A percentile compares a stretch with the other conserved stretches of the same genome.
phyloP scores from a whole-genome alignment of 2,113 vertebrate species.

The Eclectus roratus region DNA sequence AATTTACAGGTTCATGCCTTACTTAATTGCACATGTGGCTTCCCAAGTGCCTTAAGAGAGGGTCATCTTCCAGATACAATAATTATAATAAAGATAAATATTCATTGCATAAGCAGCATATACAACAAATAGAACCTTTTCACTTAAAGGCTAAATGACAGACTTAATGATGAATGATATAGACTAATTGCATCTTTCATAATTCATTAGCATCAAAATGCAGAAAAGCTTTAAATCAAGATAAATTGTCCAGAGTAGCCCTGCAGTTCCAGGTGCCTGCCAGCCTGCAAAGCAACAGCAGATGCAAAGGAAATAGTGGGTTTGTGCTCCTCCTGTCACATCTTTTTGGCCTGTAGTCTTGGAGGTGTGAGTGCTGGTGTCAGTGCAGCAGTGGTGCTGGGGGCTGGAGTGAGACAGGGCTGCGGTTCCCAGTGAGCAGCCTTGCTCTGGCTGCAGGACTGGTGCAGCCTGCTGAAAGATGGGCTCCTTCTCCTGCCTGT shows the following conservation, averaged over 20 bases:
- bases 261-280: background rate
- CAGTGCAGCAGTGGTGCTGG: fast-evolving
- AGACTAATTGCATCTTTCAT: constrained; percentile 19
- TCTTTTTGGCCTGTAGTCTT: fast-evolving
- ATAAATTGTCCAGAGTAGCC: background rate
- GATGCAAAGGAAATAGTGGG: fast-evolving
- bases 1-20: background rate
- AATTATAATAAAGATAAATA: background rate
- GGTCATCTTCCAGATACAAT: background rate
- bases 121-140: background rate
- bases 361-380: background rate
- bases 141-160: background rate
- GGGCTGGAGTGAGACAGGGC: background rate
- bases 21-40: background rate
- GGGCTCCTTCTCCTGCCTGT: fast-evolving
- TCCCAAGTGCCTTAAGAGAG: background rate
- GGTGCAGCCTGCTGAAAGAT: background rate
- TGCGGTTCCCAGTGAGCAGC: fast-evolving
- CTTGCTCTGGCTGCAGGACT: too few species aligned
- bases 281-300: fast-evolving
- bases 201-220: constrained; percentile 9
- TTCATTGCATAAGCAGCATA: background rate
- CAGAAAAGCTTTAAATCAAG: background rate
- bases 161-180: background rate
- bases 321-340: background rate